Evolutionary conservation across 2,888 invertebrate species (phyloP).

Genomic region (Brachypalpus laphriformis): DNA sequence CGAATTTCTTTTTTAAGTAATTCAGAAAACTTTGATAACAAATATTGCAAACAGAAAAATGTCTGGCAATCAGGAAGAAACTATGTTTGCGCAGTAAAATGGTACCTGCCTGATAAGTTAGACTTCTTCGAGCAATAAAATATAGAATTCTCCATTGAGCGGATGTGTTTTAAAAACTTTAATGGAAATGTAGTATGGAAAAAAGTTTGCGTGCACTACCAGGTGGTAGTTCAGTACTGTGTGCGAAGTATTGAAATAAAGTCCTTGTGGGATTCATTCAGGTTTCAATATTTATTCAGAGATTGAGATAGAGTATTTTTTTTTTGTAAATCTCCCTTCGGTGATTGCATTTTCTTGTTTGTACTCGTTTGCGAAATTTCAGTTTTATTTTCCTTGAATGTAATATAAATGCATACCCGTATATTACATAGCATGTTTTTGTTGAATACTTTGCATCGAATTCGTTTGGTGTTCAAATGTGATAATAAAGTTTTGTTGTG

Average conservation of each 20-base stretch:
- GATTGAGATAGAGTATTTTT: constrained; percentile 7
- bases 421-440: too few relatives aligned
- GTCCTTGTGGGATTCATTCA: constrained; percentile 17
- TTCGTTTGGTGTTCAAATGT: too few relatives aligned
- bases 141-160: constrained; percentile 12
- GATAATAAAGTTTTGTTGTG: too few relatives aligned
- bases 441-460: too few relatives aligned
- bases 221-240: neutral
- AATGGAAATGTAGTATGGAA: constrained; percentile 20
- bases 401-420: neutral
- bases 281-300: constrained; percentile 15
- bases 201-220: constrained; percentile 3
- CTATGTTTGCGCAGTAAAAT: constrained; percentile 29
- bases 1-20: constrained; percentile 37
- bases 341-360: neutral
- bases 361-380: neutral
- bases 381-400: neutral
- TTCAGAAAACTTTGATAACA: constrained; percentile 18
- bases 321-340: neutral
- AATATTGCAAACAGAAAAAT: neutral
- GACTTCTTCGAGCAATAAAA: constrained; percentile 20
- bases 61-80: neutral
- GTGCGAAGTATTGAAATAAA: constrained; percentile 1
- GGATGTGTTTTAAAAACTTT: constrained; percentile 21
- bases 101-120: neutral